Conservation (phyloP, 2,888 invertebrate genomes). For the Thysanoteuthis rhombus region DNA sequence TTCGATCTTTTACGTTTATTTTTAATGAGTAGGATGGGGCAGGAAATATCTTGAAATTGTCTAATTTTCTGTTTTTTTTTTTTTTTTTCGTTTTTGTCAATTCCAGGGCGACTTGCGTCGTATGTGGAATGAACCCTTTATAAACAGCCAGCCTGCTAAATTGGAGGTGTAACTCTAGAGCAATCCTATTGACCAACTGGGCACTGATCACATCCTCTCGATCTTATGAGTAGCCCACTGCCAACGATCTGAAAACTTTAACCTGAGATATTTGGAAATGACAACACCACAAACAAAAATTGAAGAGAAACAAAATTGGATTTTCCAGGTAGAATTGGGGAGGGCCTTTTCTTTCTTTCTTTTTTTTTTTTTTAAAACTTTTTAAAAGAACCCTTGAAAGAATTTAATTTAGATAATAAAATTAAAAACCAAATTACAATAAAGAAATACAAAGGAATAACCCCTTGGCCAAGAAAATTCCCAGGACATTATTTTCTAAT, state of each 20-base stretch:
- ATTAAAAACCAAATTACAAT: background rate
- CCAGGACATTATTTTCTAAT: background rate
- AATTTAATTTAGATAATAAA: background rate
- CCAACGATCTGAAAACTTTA: background rate
- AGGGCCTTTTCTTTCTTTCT: background rate
- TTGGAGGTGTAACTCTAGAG: constrained; percentile 60
- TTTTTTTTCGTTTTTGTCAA: background rate
- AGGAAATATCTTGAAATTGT: no score
- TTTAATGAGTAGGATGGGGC: no score
- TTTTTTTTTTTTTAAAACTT: background rate
- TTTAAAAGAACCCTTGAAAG: background rate
- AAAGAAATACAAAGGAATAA: background rate
- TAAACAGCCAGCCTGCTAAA: constrained; percentile 51
- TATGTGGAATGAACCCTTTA: constrained; percentile 87
- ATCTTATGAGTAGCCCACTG: background rate
- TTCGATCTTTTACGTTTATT: no score
- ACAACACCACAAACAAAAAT: background rate
- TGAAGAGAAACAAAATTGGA: background rate
- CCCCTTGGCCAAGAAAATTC: background rate
- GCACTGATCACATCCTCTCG: background rate
- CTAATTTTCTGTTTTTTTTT: no score
- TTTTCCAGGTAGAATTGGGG: background rate
- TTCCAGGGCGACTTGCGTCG: constrained; percentile 91
- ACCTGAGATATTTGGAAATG: background rate
- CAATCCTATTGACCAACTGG: background rate